Evolutionary conservation across 2,113 vertebrate genomes (phyloP).

Genomic region (Asarcornis scutulata): DNA sequence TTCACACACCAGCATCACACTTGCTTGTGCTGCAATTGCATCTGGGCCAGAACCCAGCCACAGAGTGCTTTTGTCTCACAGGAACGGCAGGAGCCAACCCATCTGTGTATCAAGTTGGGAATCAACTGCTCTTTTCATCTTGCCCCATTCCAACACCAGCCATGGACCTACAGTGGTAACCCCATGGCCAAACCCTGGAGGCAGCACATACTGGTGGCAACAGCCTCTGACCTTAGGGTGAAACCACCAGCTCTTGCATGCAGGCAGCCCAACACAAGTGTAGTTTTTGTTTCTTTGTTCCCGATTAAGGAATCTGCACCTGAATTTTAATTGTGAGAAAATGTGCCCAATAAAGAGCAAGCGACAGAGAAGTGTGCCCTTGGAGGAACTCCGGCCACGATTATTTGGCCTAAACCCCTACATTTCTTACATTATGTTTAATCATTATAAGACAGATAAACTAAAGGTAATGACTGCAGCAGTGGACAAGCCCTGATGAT

Average conservation of each 20-base stretch:
- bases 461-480: constrained; percentile 20
- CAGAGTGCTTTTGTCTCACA: neutral
- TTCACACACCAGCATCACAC: fast-evolving
- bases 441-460: constrained; percentile 49
- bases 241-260: neutral
- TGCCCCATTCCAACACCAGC: neutral
- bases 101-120: neutral
- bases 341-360: constrained; percentile 11
- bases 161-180: neutral
- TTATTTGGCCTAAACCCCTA: constrained; percentile 31
- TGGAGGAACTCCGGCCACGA: constrained; percentile 43
- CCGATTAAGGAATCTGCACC: neutral
- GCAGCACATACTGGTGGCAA: neutral
- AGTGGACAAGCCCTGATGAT: constrained; percentile 27
- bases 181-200: fast-evolving
- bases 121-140: neutral
- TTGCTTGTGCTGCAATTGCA: neutral
- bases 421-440: constrained; percentile 62
- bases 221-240: neutral
- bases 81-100: neutral
- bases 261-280: neutral
- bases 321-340: constrained; percentile 68
- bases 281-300: constrained; percentile 22
- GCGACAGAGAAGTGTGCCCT: constrained; percentile 32
- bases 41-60: neutral